Base-by-base conservation (phyloP, 2,797 vertebrate genomes). In the Hipposideros larvatus region DNA sequence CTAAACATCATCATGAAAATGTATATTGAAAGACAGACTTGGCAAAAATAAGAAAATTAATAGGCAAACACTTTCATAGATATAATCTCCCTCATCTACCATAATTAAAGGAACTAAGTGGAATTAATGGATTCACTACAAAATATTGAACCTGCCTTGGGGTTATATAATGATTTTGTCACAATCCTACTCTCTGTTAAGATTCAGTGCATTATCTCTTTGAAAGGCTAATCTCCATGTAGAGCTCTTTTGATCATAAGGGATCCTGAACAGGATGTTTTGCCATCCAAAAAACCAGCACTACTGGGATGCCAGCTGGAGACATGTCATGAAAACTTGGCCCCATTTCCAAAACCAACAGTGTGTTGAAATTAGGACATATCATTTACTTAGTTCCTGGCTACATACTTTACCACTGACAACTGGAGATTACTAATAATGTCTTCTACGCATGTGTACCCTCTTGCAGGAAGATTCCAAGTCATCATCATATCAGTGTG, bases 341-440 rank as follows among this genome's bases (percentile, higher is more conserved):
- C 93, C 70, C 48, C 3, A 16, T 28, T 90, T 89, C 94, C 83
- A 80, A 83, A 86, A 70, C 90, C 95, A 96, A 87, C 61, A 79
- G 57, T 90, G 74, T 97, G 92, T 96, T 96, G 96, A 96, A 97
- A 97, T 97, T 88, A 87, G 94, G 75, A 74, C 70, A 90, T 96
- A 96, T 96, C 85, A 95, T 94, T 96, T 96, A 96, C 96, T 85
- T 80, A 86, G 88, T 82, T 96, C n/a, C 86, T 90, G 90, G 66
- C 83, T 90, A 31, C 51, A n/a, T 63, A 61, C 48, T 96, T 96
- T 84, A 87, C 61, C 77, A 59, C 65, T 94, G 90, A 94, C 94
- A 96, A 92, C 78, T 80, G 79, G 28, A 87, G 37, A 94, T 94
- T 74, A 92, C 66, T 89, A 89, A 94, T 74, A 80, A 55, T 79